phyloP scores from a whole-genome alignment of 2,888 invertebrate species.

The Tetrapedia diversipes region DNA sequence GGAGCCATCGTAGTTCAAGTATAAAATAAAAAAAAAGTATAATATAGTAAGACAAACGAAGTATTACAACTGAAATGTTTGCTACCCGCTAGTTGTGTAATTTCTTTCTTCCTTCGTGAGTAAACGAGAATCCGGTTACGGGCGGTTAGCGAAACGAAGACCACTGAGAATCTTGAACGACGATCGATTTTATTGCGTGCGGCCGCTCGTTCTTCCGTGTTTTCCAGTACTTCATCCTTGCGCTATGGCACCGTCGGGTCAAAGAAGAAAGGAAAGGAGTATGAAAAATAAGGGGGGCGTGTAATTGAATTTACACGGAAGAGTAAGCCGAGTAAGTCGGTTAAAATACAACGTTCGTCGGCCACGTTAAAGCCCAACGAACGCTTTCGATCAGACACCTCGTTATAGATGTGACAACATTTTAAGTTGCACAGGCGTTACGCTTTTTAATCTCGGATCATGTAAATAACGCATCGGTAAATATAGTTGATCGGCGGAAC shows the following conservation, averaged over 20 bases:
- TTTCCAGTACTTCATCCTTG: no score
- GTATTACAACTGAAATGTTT: no score
- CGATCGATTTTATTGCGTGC: conserved; percentile 44
- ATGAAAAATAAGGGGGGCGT: background rate
- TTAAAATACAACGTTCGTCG: conserved; percentile 23
- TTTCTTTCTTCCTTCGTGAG: background rate
- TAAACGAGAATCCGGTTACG: background rate
- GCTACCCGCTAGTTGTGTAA: no score
- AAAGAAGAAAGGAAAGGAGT: background rate
- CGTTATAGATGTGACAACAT: no score
- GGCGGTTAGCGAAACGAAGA: conserved; percentile 9
- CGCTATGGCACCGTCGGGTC: background rate
- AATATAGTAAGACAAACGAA: no score
- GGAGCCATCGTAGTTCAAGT: no score
- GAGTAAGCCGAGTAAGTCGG: conserved; percentile 38
- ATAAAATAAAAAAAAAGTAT: background rate
- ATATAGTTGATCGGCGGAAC: conserved; percentile 27
- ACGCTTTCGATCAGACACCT: conserved; percentile 22
- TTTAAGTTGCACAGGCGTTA: background rate
- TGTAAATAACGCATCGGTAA: conserved; percentile 35
- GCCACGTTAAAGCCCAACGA: conserved; percentile 27
- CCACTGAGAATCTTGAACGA: conserved; percentile 23
- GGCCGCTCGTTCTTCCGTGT: background rate
- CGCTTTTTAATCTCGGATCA: conserved; percentile 26
- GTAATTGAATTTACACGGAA: conserved; percentile 51